These are phyloP conservation scores for Etheostoma cragini DNA, from an alignment of 2,113 vertebrate species.

Conservation along the genomic window DNA sequence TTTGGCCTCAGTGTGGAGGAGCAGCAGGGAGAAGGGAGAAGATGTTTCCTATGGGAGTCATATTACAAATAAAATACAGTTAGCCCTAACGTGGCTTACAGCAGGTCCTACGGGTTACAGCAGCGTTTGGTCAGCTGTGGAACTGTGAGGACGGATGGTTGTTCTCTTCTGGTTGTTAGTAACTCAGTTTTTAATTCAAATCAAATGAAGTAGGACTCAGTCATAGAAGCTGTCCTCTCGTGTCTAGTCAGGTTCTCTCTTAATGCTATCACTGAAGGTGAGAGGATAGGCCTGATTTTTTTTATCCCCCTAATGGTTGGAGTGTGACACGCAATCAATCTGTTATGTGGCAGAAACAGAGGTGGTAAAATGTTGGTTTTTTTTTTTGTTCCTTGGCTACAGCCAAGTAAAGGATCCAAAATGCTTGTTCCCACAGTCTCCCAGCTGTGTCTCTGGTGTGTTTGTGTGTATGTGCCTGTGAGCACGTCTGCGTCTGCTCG, in stretches of 20 bases:
- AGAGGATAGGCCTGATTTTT: not conserved
- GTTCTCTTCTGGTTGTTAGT: constrained; percentile 8
- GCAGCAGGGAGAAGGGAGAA: constrained; percentile 6
- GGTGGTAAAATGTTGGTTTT: not conserved
- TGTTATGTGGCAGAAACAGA: constrained; percentile 9
- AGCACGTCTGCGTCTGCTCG: constrained; percentile 20
- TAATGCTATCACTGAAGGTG: constrained; percentile 3
- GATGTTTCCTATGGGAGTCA: constrained; percentile 24
- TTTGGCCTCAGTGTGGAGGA: constrained; percentile 40
- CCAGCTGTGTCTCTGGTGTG: constrained; percentile 43
- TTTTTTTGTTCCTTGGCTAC: constrained; percentile 13
- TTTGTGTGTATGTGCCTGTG: constrained; percentile 9
- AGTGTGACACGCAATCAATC: not conserved
- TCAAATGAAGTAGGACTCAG: not conserved
- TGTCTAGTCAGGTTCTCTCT: not conserved
- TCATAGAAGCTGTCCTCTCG: not conserved
- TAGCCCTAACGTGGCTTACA: constrained; percentile 19
- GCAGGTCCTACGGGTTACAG: constrained; percentile 27
- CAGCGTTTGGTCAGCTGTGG: constrained; percentile 38
- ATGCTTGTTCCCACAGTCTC: constrained; percentile 17
- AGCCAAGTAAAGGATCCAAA: constrained; percentile 35
- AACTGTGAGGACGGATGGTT: constrained; percentile 11
- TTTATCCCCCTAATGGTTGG: not conserved
- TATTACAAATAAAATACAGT: constrained; percentile 26
- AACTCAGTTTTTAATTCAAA: not conserved